phyloP scores from a whole-genome alignment of 2,888 invertebrate genomes.

The Ashinkailepas kermadecensis region DNA sequence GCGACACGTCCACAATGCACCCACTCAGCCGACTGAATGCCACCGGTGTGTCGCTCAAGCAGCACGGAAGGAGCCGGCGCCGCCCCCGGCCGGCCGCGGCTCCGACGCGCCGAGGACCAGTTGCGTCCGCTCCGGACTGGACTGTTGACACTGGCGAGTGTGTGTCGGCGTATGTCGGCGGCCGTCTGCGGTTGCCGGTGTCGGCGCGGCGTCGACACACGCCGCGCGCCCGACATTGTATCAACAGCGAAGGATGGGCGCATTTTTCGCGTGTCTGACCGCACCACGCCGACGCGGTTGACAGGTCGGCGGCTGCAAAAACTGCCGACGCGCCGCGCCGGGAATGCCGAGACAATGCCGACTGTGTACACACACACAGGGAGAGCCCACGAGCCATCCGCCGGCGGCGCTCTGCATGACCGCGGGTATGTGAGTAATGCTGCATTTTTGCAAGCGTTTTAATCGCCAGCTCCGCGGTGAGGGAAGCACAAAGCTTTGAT shows the following conservation, averaged over 20 bases:
- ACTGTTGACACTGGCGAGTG: not conserved
- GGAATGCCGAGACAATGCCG: not conserved
- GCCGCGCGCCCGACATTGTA: not conserved
- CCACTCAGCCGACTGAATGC: no score
- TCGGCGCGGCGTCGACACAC: no score
- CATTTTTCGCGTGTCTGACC: conserved; percentile 7
- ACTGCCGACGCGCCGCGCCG: not conserved
- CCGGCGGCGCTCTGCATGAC: no score
- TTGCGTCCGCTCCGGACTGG: not conserved
- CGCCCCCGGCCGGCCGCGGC: not conserved
- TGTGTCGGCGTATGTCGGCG: not conserved
- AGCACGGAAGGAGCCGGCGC: not conserved
- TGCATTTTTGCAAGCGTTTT: not conserved
- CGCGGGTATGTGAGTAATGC: not conserved
- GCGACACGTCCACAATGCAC: no score
- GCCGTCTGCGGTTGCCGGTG: not conserved
- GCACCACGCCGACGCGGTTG: not conserved
- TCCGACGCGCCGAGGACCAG: not conserved
- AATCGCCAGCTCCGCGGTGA: not conserved
- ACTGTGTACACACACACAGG: not conserved
- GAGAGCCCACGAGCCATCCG: no score
- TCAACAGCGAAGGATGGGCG: not conserved
- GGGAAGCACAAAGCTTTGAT: not conserved
- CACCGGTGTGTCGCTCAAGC: no score
- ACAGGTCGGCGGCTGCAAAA: not conserved